A percentile compares a stretch with the other conserved stretches of the same genome.
phyloP scores from a whole-genome alignment of 2,888 invertebrate species.

The Penaeus monodon region DNA sequence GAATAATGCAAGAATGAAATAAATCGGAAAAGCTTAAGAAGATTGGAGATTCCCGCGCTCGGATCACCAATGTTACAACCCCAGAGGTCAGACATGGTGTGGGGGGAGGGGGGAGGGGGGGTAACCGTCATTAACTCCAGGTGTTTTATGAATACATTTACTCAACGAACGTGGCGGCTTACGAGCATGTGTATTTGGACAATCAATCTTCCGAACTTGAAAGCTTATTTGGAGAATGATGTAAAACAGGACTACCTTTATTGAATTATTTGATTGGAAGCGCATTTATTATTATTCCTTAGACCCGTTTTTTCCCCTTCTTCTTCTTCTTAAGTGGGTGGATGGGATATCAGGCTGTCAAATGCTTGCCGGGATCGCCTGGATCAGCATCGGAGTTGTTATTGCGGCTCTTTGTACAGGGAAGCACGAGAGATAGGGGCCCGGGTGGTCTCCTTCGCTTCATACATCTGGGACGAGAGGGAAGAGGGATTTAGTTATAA shows the following conservation, averaged over 20 bases:
- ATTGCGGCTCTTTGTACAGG: too few species aligned
- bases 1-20: neutral
- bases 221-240: constrained; percentile 19
- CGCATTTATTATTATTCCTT: constrained; percentile 7
- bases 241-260: constrained; percentile 12
- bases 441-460: too few species aligned
- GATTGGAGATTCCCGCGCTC: neutral
- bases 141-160: constrained; percentile 17
- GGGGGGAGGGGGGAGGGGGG: neutral
- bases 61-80: too few species aligned
- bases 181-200: constrained; percentile 8
- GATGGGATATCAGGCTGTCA: neutral
- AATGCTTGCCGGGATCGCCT: too few species aligned
- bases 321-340: neutral
- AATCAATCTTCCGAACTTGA: constrained; percentile 20
- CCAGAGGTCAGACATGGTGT: too few species aligned
- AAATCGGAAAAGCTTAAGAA: neutral
- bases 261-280: constrained; percentile 15
- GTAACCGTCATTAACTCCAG: constrained; percentile 7
- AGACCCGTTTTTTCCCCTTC: neutral
- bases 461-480: too few species aligned
- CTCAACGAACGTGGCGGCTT: neutral
- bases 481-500: too few species aligned
- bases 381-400: too few species aligned
- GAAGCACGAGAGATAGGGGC: too few species aligned